Base-by-base conservation (phyloP, 2,113 vertebrate genomes). In the Periophthalmus modestus region DNA sequence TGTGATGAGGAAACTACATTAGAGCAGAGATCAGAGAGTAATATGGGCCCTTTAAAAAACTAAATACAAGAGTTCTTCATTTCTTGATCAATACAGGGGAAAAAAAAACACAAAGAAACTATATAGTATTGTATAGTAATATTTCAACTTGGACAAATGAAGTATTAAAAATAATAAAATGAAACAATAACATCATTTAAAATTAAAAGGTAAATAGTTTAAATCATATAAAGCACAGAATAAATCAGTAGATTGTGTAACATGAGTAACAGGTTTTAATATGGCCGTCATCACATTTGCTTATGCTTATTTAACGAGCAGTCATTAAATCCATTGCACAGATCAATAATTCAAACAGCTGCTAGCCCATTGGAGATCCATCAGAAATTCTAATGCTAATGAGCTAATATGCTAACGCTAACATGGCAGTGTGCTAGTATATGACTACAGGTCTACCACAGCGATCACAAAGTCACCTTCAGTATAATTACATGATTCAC, bases 391-490 rank as follows among this genome's bases (percentile, higher is more conserved):
- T 62, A 62, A 62, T 28, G 58, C 58, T 7, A 61, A 28, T 54
- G 1, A 1, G 39, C 39, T 43, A 43, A 10, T 2, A 43, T 10
- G 39, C 48, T 19, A 52, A 19, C 48, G 48, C 48, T 52, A 52
- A 52, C 16, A 5, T 7, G 6, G 16, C 48, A 5, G 48, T 52
- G 48, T 19, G 52, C 19, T 55, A 21, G 52, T 7, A 21, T 21
- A 55, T 19, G 10, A 23, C 12, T 59, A 24, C 80, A 47, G 77
- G 73, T 84, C 7, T 43, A 43, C 39, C 39, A 10, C 57, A 85
- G 87, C 69, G 72, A 88, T 86, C 89, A 89, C 88, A 92, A 93
- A 89, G 92, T 94, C 88, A 92, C 83, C 84, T 85, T 86, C 79
- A 55, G 52, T 19, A 21, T 21, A 55, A 55, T 21, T 19, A 55